A percentile compares a stretch with the other conserved stretches of the same genome.
These are phyloP conservation scores for Orthosia cruda DNA, from an alignment of 2,888 invertebrate genomes.

Conservation along the genomic window DNA sequence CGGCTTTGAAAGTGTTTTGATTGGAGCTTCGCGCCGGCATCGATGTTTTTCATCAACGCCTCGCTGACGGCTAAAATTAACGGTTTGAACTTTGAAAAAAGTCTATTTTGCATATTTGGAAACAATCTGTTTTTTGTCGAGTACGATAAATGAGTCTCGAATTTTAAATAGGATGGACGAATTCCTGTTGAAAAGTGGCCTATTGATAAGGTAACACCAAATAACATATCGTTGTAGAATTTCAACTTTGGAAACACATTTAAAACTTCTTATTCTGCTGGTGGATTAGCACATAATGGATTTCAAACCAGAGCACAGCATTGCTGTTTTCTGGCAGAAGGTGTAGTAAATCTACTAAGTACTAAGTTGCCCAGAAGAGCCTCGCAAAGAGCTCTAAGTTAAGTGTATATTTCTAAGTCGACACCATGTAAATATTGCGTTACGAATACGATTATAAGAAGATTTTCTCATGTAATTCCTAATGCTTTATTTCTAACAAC, in stretches of 20 bases:
- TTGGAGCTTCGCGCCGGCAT: constrained; percentile 6
- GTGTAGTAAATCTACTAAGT: not conserved
- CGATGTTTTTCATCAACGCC: constrained; percentile 40
- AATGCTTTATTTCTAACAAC: too few relatives aligned
- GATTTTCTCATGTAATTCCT: too few relatives aligned
- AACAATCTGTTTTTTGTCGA: constrained; percentile 9
- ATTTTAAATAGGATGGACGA: not conserved
- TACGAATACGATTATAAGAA: too few relatives aligned
- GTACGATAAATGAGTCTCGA: not conserved
- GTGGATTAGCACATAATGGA: too few relatives aligned
- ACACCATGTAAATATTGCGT: too few relatives aligned
- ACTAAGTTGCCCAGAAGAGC: not conserved
- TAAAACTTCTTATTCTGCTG: too few relatives aligned
- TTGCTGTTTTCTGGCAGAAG: not conserved
- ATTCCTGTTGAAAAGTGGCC: too few relatives aligned
- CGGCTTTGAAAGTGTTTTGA: constrained; percentile 37
- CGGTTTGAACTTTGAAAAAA: constrained; percentile 20
- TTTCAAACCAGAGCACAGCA: not conserved
- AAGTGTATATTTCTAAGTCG: too few relatives aligned
- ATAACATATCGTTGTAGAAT: not conserved
- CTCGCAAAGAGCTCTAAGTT: too few relatives aligned
- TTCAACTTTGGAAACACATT: not conserved
- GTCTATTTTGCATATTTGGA: constrained; percentile 11
- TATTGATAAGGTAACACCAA: not conserved
- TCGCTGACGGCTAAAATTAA: constrained; percentile 40